Base-by-base conservation (phyloP, 1,140 invertebrate species). In the Drosophila truncata region DNA sequence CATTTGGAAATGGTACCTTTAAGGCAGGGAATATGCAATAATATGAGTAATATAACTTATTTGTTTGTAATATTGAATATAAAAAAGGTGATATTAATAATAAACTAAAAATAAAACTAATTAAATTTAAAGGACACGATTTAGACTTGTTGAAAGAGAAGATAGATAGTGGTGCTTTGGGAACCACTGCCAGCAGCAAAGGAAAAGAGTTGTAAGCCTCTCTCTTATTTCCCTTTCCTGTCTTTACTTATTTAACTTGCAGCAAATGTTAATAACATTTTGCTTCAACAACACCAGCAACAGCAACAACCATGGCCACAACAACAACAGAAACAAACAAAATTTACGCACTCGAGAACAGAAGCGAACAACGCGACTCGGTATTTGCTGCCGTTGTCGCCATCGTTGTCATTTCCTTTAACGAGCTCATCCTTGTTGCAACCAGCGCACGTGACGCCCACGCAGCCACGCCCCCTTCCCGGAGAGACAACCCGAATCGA, bases 341-440 rank as follows among this genome's bases (percentile, higher is more conserved):
- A 88, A 83, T 88, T 83, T 88, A 87, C 83, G 83, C 83, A 88
- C 83, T 88, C 78, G 62, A 78, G 61, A 86, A 72, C 82, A 85
- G 74, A 76, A 49, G 41, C 74, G 62, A 77, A 59, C 41, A 67
- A 55, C 54, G 63, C 46, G 72, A 58, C 44, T 46, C 25, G 50
- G 33, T 47, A 54, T 67, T 62, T 57, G 73, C 39, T 58, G 60
- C 41, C 64, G 62, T 61, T 82, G 74, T 83, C 67, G 67, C 52
- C 70, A 64, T 69, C 70, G 67, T 66, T 65, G 76, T 80, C 67
- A 72, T 82, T 88, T 88, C 73, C 84, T 88, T 90, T 88, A 88
- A 88, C 84, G 84, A 88, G 84, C 84, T 88, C 84, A 80, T 88
- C 84, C 85, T 88, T 88, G 84, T 81, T 84, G 80, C 80, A 84